Evolutionary conservation across 2,797 vertebrate species (phyloP).

Genomic region (Hyperoplus immaculatus): DNA sequence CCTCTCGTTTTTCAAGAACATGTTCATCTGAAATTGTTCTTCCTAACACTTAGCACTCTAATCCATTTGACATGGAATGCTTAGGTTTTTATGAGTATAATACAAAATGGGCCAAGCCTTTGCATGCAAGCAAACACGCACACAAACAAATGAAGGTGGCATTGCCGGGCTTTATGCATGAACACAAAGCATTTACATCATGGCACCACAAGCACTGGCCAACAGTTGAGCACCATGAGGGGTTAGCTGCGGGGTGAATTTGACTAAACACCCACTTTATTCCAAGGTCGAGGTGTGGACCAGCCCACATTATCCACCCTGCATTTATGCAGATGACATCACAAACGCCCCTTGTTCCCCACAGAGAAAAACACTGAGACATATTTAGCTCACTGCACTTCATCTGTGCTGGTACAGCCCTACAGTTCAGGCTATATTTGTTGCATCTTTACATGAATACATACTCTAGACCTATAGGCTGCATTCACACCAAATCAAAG

Average conservation of each 20-base stretch:
- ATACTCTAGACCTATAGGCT: no score
- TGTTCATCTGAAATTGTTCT: no score
- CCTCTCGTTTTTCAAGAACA: no score
- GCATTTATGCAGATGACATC: not conserved
- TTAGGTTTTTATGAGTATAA: no score
- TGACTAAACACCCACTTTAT: constrained; percentile 30
- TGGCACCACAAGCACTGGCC: constrained; percentile 31
- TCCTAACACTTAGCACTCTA: no score
- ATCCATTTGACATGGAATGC: not conserved
- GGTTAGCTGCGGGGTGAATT: constrained; percentile 5
- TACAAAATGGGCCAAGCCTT: not conserved
- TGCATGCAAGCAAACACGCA: not conserved
- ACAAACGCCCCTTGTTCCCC: not conserved
- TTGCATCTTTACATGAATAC: no score
- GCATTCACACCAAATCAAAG: no score
- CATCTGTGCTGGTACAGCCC: not conserved
- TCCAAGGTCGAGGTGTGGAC: not conserved
- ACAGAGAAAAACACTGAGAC: not conserved
- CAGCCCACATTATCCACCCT: not conserved
- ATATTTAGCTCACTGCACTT: not conserved
- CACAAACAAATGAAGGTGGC: constrained; percentile 33
- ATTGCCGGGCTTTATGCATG: constrained; percentile 39
- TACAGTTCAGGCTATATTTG: no score
- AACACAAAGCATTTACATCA: constrained; percentile 52
- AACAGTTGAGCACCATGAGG: not conserved